Conservation (phyloP, 2,888 invertebrate species). For the Eupithecia vulgata region DNA sequence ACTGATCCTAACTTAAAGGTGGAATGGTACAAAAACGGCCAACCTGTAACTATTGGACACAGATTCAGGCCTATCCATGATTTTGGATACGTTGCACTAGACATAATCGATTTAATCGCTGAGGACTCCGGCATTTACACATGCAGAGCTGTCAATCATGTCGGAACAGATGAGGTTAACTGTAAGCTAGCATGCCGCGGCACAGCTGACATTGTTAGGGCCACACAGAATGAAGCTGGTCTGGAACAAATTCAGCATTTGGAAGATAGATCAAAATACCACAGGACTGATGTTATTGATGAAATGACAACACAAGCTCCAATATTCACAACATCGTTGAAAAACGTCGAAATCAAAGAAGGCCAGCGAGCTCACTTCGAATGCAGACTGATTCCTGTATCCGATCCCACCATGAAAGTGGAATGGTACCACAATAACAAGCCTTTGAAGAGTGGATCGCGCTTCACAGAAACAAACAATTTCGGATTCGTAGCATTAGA, state of each 20-base stretch:
- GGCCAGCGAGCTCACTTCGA: conserved; percentile 98
- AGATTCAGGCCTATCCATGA: conserved; percentile 98
- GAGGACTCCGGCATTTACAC: conserved; percentile 98
- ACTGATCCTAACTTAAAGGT: conserved; percentile 98
- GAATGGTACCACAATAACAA: conserved; percentile 98
- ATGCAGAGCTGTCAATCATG: conserved; percentile 94
- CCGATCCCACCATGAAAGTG: conserved; percentile 96
- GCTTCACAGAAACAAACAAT: conserved; percentile 97
- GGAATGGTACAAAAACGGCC: conserved; percentile 98
- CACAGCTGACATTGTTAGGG: conserved; percentile 91
- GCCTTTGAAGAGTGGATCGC: conserved; percentile 95
- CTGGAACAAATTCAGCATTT: conserved; percentile 94
- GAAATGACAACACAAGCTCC: conserved; percentile 96
- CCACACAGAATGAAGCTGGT: conserved; percentile 94
- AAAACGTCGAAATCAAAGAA: conserved; percentile 96
- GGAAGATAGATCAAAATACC: conserved; percentile 92
- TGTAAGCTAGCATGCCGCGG: conserved; percentile 89
- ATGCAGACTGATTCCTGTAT: conserved; percentile 96
- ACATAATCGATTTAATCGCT: conserved; percentile 97
- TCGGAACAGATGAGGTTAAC: conserved; percentile 94
- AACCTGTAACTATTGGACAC: conserved; percentile 96
- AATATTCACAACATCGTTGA: conserved; percentile 95
- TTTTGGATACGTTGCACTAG: conserved; percentile 98
- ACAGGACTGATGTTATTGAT: conserved; percentile 89
- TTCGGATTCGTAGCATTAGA: conserved; percentile 99